These are phyloP conservation scores for Callithrix jacchus DNA, from an alignment of 2,113 vertebrate species.

Conservation along the genomic window DNA sequence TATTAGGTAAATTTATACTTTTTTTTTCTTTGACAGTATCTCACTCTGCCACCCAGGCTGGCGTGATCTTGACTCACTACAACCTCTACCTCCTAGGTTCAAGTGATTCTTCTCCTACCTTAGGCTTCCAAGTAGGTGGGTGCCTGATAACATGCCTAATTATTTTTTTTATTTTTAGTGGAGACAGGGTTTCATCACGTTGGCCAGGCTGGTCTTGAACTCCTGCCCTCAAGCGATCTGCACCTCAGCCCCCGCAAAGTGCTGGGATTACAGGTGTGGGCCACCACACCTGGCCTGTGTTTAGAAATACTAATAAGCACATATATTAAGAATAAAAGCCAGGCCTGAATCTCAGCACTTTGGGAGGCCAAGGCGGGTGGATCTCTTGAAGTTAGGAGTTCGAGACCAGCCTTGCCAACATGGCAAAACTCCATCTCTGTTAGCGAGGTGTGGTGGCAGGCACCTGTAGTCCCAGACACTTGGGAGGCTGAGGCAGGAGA, in stretches of 20 bases:
- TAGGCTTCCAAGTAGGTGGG: not conserved
- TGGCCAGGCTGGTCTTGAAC: not conserved
- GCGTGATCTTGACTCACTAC: not conserved
- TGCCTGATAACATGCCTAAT: not conserved
- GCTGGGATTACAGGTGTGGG: not conserved
- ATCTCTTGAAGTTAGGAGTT: not conserved
- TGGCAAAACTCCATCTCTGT: not conserved
- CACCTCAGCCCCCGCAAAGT: not conserved
- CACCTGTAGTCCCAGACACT: not conserved
- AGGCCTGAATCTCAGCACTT: not conserved
- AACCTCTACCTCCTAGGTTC: not conserved
- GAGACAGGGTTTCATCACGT: not conserved
- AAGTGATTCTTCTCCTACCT: not conserved
- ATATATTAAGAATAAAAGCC: not conserved
- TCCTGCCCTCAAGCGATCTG: not conserved
- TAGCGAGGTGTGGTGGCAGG: not conserved
- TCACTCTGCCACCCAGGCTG: not conserved
- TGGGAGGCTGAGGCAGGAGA: not conserved
- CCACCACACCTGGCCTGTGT: not conserved
- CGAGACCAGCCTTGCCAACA: not conserved
- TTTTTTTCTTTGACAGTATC: not conserved
- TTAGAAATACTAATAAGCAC: not conserved
- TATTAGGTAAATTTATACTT: not conserved
- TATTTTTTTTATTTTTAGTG: not conserved
- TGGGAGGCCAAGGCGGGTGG: not conserved